Percentiles rank a stretch among this genome's conserved stretches.
phyloP scores from a whole-genome alignment of 37 sponge, comb jelly and placozoan species.

The Eunapius fragilis region DNA sequence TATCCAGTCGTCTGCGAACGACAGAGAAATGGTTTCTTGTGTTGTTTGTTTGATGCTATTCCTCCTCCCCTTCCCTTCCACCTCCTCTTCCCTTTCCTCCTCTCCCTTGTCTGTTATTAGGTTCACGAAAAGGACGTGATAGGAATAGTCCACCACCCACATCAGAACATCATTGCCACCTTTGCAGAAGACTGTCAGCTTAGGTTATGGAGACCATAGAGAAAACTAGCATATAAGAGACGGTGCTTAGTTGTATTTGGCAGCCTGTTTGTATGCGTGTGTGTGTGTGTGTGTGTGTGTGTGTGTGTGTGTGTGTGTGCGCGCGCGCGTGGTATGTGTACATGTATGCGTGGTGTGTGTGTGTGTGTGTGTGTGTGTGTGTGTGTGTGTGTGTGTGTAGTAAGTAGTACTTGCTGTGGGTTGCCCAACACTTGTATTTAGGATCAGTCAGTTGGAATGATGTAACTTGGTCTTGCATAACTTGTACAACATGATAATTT shows the following conservation, averaged over 20 bases:
- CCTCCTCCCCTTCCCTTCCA: no score
- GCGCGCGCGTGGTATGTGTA: background rate
- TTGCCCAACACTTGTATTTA: no score
- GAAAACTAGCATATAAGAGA: no score
- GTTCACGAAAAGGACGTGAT: conserved; percentile 93
- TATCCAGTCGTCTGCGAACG: no score
- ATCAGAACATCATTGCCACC: conserved; percentile 94
- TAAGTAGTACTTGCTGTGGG: background rate
- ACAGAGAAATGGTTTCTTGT: no score
- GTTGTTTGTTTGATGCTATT: no score
- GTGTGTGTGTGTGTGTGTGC: background rate
- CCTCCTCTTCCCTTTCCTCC: no score
- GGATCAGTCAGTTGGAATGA: no score
- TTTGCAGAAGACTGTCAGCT: conserved; percentile 89
- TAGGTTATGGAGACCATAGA: conserved; percentile 87
- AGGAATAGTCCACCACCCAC: conserved; percentile 96
- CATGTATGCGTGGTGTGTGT: background rate
- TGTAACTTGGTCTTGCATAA: no score
- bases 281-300: background rate
- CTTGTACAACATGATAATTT: no score
- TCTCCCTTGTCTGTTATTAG: conserved; percentile 15
- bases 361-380: background rate
- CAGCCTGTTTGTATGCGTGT: background rate
- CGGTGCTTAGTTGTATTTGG: background rate
- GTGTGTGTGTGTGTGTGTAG: background rate